Evolutionary conservation across 2,797 vertebrate genomes (phyloP).

Genomic region (Lepilemur septentrionalis): DNA sequence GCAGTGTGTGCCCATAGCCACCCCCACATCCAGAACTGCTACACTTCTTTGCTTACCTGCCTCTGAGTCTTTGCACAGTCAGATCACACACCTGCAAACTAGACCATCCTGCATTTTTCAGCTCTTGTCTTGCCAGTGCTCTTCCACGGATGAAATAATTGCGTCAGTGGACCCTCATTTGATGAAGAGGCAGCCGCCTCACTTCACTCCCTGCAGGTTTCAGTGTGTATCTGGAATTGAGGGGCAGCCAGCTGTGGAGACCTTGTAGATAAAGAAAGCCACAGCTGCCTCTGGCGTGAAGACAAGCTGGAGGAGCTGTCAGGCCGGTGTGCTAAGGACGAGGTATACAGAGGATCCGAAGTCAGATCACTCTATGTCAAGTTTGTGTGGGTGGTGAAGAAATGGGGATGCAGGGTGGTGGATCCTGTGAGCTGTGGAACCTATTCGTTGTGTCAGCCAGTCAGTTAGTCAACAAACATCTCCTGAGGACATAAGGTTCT

Average conservation of each 20-base stretch:
- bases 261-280: not conserved
- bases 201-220: not conserved
- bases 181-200: not conserved
- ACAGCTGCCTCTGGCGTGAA: no score
- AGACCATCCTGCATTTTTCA: not conserved
- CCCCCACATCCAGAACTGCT: not conserved
- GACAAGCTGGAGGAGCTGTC: not conserved
- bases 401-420: rapidly evolving
- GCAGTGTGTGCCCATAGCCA: no score
- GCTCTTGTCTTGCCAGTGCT: not conserved
- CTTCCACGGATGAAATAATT: not conserved
- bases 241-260: not conserved
- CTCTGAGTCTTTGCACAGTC: not conserved
- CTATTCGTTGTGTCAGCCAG: not conserved
- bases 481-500: not conserved
- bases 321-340: no score
- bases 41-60: not conserved
- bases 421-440: not conserved
- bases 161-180: not conserved
- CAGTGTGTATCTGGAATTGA: not conserved
- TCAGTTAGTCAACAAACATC: not conserved
- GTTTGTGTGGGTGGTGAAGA: not conserved
- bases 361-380: not conserved
- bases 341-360: not conserved
- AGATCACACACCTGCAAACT: not conserved